Percentiles rank a stretch among this genome's conserved stretches.
Evolutionary conservation across 2,888 invertebrate genomes (phyloP).

Genomic region (Andrena dorsata): DNA sequence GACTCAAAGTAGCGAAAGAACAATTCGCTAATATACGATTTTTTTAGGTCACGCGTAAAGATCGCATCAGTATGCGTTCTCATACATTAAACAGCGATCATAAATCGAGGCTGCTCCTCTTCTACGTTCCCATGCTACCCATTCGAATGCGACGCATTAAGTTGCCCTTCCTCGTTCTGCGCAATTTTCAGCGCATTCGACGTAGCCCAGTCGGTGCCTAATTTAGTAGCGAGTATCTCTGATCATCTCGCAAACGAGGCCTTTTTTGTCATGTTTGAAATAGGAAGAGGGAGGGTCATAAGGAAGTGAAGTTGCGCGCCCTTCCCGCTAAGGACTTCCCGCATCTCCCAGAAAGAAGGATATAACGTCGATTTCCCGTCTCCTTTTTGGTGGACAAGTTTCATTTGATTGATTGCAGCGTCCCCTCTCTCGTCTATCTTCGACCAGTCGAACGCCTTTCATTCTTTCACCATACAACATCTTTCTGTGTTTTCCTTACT

Average conservation of each 20-base stretch:
- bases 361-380: constrained; percentile 40
- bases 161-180: neutral
- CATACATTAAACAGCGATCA: neutral
- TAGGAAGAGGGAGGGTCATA: constrained; percentile 45
- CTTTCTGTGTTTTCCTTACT: constrained; percentile 4
- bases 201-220: constrained; percentile 27
- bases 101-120: neutral
- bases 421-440: constrained; percentile 27
- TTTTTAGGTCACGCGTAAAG: no score
- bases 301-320: constrained; percentile 28
- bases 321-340: constrained; percentile 26
- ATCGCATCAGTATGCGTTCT: neutral
- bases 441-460: neutral
- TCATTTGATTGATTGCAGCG: constrained; percentile 55
- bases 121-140: neutral
- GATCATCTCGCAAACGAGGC: constrained; percentile 50
- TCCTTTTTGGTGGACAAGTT: constrained; percentile 35
- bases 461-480: constrained; percentile 30
- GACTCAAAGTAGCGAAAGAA: no score
- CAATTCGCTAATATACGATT: no score
- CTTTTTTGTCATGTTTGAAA: constrained; percentile 46
- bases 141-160: neutral
- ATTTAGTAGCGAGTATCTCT: constrained; percentile 16
- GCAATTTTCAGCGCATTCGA: constrained; percentile 2
- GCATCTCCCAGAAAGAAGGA: constrained; percentile 25